Evolutionary conservation across 2,888 invertebrate genomes (phyloP), one percentile per base, ranked within the genome.

Genomic region (Diarsia rubi): DNA sequence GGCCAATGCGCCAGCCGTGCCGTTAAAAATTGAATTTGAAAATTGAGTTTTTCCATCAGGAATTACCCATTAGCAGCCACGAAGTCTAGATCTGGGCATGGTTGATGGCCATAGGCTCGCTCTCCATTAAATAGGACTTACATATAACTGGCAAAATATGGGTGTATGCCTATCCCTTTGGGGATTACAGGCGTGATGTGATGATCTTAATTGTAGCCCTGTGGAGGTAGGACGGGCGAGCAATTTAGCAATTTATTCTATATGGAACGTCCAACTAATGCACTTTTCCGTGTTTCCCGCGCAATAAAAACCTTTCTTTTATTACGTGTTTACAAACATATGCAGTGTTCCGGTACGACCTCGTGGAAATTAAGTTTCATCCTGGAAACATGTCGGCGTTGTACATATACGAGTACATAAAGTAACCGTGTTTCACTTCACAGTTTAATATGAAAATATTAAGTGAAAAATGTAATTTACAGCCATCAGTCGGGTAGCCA

Each of bases 351-450:
- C 87, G 86, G 88, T 83, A 89, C 88, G 88, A 89, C 88, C 86
- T 87, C 87, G 87, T 87, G 88, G 88, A 91, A 91, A 92, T 92
- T 91, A 90, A 90, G 90, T 92, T 92, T 90, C 77, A 79, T 88
- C 84, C 86, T 78, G 84, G 82, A 82, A 87, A 85, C 83, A 83
- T 78, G 83, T 79, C 54, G 73, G 79, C 69, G 57, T 66, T 57
- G 45, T 74, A 71, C 12, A 49, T 78, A 54, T 75, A 73, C 31
- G 64, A 31, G 57, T 72, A 79, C 68, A 75, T 76, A 84, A 82
- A 81, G 76, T 87, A 81, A 65, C 42, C 47, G 72, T 77, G 73
- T 86, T 87, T 85, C 79, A 73, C 81, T 86, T 81, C 77, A 83
- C 79, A 77, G 78, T 79, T 90, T 88, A 86, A 88, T 87, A 88